Evolutionary conservation across 2,888 invertebrate genomes (phyloP).

Genomic region (Syrista parreyssii): DNA sequence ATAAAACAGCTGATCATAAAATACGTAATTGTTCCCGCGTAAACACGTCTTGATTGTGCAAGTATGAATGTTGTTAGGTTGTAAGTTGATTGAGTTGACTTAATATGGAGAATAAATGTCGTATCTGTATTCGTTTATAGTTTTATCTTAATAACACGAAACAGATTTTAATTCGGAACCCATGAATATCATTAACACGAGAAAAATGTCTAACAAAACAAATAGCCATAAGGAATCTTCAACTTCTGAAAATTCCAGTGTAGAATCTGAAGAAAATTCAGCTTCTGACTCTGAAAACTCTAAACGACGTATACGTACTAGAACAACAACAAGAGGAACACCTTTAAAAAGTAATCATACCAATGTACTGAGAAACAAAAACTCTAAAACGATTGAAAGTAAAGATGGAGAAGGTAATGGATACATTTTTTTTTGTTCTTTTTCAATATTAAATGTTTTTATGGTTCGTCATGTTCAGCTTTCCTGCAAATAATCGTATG

Average conservation of each 20-base stretch:
- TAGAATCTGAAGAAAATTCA: conserved; percentile 1
- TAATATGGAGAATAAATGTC: background rate
- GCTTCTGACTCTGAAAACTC: background rate
- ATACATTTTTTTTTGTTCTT: background rate
- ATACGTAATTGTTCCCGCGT: background rate
- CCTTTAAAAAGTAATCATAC: conserved; percentile 5
- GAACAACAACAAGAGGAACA: background rate
- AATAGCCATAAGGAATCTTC: background rate
- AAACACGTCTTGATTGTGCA: background rate
- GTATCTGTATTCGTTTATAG: background rate
- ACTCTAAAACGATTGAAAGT: background rate
- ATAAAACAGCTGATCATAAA: background rate
- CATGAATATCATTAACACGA: background rate
- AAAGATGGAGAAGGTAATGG: background rate
- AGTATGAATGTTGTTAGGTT: background rate
- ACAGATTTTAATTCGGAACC: background rate
- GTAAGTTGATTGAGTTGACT: background rate
- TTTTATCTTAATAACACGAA: background rate
- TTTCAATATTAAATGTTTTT: background rate
- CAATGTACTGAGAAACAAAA: background rate
- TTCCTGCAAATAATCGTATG: no score
- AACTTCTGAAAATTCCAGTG: background rate
- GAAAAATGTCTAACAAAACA: background rate
- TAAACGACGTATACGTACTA: background rate
- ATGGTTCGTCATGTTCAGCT: background rate